Percentiles rank a stretch among this genome's conserved stretches.
Evolutionary conservation across 2,113 vertebrate genomes (phyloP).

Genomic region (Onychostruthus taczanowskii): DNA sequence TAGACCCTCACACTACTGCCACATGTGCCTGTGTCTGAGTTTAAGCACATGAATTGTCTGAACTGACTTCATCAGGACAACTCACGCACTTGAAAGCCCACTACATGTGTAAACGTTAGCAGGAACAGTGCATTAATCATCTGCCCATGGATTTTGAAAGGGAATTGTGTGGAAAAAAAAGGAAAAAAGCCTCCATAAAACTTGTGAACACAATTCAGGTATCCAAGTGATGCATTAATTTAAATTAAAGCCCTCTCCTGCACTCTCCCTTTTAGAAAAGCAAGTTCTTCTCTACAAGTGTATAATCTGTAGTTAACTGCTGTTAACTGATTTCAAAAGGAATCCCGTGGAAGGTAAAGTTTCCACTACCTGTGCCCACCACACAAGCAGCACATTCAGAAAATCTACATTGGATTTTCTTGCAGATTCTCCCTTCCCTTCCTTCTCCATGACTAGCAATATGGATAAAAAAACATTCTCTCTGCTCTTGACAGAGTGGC

Average conservation of each 20-base stretch:
- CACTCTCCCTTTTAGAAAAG: not conserved
- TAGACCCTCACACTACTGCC: not conserved
- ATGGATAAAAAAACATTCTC: not conserved
- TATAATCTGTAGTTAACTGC: not conserved
- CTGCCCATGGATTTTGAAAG: not conserved
- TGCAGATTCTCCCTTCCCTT: not conserved
- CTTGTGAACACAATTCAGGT: not conserved
- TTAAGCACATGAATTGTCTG: not conserved
- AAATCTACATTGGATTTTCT: not conserved
- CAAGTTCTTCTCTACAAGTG: not conserved
- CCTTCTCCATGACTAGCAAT: not conserved
- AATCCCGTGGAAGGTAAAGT: not conserved
- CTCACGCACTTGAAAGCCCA: not conserved
- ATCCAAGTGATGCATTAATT: not conserved
- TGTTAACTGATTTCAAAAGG: not conserved
- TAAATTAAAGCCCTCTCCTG: not conserved
- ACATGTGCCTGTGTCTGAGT: not conserved
- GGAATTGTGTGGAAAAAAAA: not conserved
- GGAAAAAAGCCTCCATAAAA: not conserved
- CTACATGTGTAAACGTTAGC: not conserved
- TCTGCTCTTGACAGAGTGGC: not conserved
- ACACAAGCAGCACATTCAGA: not conserved
- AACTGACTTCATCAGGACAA: constrained; percentile 19
- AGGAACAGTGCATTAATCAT: not conserved
- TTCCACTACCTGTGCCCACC: not conserved